These are phyloP conservation scores for Aptenodytes forsteri DNA, from an alignment of 2,113 vertebrate genomes.

Conservation along the genomic window DNA sequence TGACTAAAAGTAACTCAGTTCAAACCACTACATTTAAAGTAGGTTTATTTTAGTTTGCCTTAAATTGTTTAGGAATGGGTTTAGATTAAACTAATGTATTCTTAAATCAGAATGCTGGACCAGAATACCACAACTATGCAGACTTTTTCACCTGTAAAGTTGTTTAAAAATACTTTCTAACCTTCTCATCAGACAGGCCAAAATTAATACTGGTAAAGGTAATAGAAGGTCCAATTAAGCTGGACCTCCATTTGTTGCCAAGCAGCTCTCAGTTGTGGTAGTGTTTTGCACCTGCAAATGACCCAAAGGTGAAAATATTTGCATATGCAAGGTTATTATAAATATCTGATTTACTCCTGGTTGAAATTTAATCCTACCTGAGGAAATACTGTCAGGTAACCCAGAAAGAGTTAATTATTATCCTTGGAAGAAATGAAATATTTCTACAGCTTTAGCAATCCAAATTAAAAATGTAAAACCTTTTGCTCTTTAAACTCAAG, in stretches of 20 bases:
- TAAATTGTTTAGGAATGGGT: not conserved
- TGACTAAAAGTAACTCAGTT: not conserved
- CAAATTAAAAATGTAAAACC: constrained; percentile 20
- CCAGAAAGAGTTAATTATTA: not conserved
- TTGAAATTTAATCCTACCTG: not conserved
- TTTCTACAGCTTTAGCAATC: not conserved
- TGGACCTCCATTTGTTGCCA: not conserved
- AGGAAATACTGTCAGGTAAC: not conserved
- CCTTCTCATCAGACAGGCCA: not conserved
- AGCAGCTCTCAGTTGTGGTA: not conserved
- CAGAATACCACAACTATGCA: not conserved
- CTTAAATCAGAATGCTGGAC: not conserved
- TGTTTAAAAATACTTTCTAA: not conserved
- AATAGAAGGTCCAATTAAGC: not conserved
- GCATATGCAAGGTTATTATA: not conserved
- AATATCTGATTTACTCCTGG: not conserved
- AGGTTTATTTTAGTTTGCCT: not conserved
- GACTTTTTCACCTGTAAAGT: not conserved
- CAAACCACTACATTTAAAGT: not conserved
- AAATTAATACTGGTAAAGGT: not conserved
- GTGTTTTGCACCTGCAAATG: not conserved
- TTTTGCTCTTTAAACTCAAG: not conserved
- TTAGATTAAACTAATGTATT: not conserved
- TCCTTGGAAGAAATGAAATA: not conserved
- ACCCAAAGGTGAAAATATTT: not conserved